Evolutionary conservation across 2,113 vertebrate species (phyloP), one percentile per base, ranked within the genome.

Genomic region (Percopsis transmontana): DNA sequence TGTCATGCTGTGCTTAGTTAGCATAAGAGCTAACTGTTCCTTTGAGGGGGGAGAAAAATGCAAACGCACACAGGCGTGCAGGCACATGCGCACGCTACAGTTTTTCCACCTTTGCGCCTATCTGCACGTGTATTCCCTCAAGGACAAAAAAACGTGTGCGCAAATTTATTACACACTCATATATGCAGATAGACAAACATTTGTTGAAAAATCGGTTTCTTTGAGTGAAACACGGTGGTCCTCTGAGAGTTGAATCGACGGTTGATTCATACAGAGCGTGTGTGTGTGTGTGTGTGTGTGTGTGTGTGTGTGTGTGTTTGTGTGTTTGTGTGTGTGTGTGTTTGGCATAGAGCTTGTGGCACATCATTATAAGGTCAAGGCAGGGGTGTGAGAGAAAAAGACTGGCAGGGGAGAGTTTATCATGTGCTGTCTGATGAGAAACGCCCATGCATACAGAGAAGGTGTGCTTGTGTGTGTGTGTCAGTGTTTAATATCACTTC

Each of bases 291-390:
- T 16, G n/a, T 47, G 14, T 16, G 14, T n/a, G n/a, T n/a, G n/a
- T n/a, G n/a, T 47, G 15, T 60, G 45, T 15, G 45, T 47, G 45
- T 47, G 12, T 45, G n/a, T 16, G 15, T 8, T 5, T 47, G n/a
- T 16, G n/a, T 47, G 14, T 16, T 47, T n/a, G n/a, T n/a, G n/a
- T n/a, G n/a, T 47, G 15, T 60, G 51, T 72, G 68, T 70, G 58
- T 59, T 51, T 14, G 10, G 11, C 50, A 47, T 41, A 15, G 27
- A 12, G 9, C 3, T 42, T 11, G 75, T 67, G 19, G 60, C 73
- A 58, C 45, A 83, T 85, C 82, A 74, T 86, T 81, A 81, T 78
- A 65, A 81, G 78, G 86, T 83, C 84, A 79, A 2, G 19, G 77
- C 42, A 59, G 69, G 68, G 66, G 74, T 68, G 78, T 38, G 84